Conservation (phyloP, 2,888 invertebrate species). For the Romanomermis culicivorax region DNA sequence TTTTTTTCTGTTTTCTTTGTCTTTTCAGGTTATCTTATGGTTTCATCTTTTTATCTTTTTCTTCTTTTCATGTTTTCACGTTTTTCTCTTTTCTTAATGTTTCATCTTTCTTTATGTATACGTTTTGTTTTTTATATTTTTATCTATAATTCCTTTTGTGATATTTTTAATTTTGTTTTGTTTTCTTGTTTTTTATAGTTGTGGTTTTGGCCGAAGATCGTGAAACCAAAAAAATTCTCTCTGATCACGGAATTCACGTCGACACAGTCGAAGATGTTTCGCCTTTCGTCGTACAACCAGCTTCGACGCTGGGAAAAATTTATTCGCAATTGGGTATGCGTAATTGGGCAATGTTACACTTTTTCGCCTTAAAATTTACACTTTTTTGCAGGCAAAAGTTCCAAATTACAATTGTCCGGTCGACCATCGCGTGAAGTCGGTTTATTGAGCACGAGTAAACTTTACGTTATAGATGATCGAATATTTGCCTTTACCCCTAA, state of each 20-base stretch:
- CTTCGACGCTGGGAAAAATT: slow-evolving; percentile 76
- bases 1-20: too few species aligned
- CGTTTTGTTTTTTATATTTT: too few species aligned
- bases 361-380: not conserved
- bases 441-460: slow-evolving; percentile 85
- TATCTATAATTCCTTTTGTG: too few species aligned
- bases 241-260: slow-evolving; percentile 61
- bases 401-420: slow-evolving; percentile 77
- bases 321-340: slow-evolving; percentile 66
- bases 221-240: slow-evolving; percentile 64
- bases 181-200: slow-evolving; percentile 34
- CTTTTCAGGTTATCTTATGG: too few species aligned
- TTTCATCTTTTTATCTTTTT: too few species aligned
- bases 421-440: slow-evolving; percentile 87
- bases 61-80: too few species aligned
- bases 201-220: slow-evolving; percentile 86
- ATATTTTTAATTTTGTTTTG: too few species aligned
- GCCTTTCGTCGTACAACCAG: slow-evolving; percentile 88
- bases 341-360: not conserved
- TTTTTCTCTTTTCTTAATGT: too few species aligned
- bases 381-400: slow-evolving; percentile 53
- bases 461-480: slow-evolving; percentile 79
- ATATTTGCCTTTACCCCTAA: slow-evolving; percentile 97
- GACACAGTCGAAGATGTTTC: slow-evolving; percentile 83
- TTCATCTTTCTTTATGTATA: too few species aligned